Evolutionary conservation across 2,797 vertebrate genomes (phyloP).

Genomic region (Pseudocheirus occidentalis): DNA sequence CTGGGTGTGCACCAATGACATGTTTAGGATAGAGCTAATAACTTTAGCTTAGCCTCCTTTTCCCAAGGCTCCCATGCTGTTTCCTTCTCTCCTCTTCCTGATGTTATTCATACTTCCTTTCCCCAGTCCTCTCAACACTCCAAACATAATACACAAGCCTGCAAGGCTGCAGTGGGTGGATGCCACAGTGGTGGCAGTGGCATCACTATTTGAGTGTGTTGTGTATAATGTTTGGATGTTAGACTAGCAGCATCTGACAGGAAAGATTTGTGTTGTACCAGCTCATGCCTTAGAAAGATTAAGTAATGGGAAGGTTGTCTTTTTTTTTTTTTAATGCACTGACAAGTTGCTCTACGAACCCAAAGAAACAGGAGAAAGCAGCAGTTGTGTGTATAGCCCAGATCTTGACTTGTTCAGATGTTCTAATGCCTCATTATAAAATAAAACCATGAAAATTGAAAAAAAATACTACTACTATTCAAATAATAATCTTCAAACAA

Average conservation of each 20-base stretch:
- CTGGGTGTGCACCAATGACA: slow-evolving; percentile 99
- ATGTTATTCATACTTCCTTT: slow-evolving; percentile 87
- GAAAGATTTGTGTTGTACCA: slow-evolving; percentile 90
- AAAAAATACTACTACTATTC: no score
- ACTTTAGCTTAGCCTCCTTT: slow-evolving; percentile 91
- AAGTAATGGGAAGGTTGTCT: slow-evolving; percentile 85
- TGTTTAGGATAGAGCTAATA: slow-evolving; percentile 99
- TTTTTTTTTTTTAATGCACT: slow-evolving; percentile 85
- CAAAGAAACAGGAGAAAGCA: slow-evolving; percentile 90
- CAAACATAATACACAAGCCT: slow-evolving; percentile 94
- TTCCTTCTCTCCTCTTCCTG: slow-evolving; percentile 83
- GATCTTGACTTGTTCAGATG: slow-evolving; percentile 88
- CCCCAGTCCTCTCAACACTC: slow-evolving; percentile 84
- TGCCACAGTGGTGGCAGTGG: slow-evolving; percentile 85
- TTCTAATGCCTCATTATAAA: slow-evolving; percentile 94
- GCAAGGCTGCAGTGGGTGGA: slow-evolving; percentile 83
- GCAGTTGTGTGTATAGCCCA: slow-evolving; percentile 84
- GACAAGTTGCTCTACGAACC: slow-evolving; percentile 92
- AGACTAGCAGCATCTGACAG: slow-evolving; percentile 88
- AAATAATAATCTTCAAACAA: no score
- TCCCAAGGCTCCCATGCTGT: slow-evolving; percentile 83
- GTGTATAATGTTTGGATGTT: slow-evolving; percentile 95
- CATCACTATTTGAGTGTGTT: slow-evolving; percentile 88
- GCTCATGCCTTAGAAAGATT: slow-evolving; percentile 91
- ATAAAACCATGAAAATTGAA: slow-evolving; percentile 92